A percentile compares a stretch with the other conserved stretches of the same genome.
These are phyloP conservation scores for Meghimatium bilineatum DNA, from an alignment of 2,888 invertebrate genomes.

Conservation along the genomic window DNA sequence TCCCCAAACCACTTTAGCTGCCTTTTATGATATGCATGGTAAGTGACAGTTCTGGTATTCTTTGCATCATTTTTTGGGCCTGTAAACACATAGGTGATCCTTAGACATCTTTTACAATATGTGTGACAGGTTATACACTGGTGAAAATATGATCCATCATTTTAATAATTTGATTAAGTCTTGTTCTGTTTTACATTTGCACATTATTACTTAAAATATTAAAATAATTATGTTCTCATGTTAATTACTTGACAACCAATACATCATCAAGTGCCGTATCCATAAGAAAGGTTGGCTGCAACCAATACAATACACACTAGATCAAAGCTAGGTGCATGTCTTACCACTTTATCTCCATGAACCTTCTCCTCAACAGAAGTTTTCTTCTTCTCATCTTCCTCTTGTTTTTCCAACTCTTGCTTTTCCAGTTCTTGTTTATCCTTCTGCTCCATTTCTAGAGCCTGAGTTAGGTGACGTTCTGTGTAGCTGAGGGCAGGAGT, in stretches of 20 bases:
- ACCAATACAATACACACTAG: not conserved
- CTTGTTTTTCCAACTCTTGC: constrained; percentile 64
- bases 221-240: not conserved
- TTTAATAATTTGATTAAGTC: not conserved
- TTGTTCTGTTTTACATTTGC: not conserved
- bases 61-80: no score
- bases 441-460: constrained; percentile 78
- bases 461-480: constrained; percentile 82
- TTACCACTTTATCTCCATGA: constrained; percentile 51
- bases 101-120: no score
- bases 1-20: no score
- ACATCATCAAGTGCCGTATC: not conserved
- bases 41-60: no score
- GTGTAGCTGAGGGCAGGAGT: constrained; percentile 92
- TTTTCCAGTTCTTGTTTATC: constrained; percentile 77
- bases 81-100: no score
- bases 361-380: constrained; percentile 61
- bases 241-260: not conserved
- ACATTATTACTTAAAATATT: not conserved
- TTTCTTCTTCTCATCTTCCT: constrained; percentile 65
- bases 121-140: no score
- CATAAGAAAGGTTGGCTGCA: not conserved
- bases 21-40: no score
- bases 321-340: not conserved
- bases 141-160: not conserved